A percentile compares a stretch with the other conserved stretches of the same genome.
Conservation (phyloP, 2,113 vertebrate genomes). For the Piprites chloris region DNA sequence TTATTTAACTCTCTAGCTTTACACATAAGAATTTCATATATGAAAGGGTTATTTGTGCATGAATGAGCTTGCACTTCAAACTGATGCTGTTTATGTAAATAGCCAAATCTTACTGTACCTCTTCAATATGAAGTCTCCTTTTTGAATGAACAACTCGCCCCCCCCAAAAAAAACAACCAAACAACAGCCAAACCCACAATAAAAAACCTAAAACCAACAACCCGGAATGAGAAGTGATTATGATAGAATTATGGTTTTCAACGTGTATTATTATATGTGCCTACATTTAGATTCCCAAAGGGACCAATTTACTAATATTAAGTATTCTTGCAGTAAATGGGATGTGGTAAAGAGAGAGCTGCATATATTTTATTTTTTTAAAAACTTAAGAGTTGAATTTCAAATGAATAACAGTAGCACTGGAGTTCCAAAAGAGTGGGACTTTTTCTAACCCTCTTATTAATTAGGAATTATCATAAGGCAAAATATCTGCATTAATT, state of each 20-base stretch:
- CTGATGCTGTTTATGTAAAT: conserved; percentile 74
- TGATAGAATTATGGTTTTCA: conserved; percentile 72
- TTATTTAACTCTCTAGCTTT: conserved; percentile 56
- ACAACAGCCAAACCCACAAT: neutral
- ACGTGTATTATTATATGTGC: conserved; percentile 57
- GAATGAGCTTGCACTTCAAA: conserved; percentile 60
- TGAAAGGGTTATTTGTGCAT: conserved; percentile 66
- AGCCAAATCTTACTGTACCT: conserved; percentile 44
- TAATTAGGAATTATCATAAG: conserved; percentile 65
- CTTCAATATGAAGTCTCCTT: conserved; percentile 52
- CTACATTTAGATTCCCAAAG: conserved; percentile 78
- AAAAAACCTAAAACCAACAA: neutral
- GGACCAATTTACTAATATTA: conserved; percentile 81
- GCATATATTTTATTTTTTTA: neutral
- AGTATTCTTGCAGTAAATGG: conserved; percentile 64
- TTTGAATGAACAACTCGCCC: conserved; percentile 39
- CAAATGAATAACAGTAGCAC: conserved; percentile 54
- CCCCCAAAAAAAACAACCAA: neutral
- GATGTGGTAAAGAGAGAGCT: conserved; percentile 45
- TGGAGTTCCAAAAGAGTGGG: conserved; percentile 45
- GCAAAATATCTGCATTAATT: conserved; percentile 53
- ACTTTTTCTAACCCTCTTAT: conserved; percentile 57
- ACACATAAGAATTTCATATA: conserved; percentile 46
- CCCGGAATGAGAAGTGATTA: conserved; percentile 69
- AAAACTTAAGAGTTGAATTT: conserved; percentile 59